A percentile compares a stretch with the other conserved stretches of the same genome.
These are phyloP conservation scores for Burhinus bistriatus DNA, from an alignment of 2,113 vertebrate genomes.

Conservation along the genomic window DNA sequence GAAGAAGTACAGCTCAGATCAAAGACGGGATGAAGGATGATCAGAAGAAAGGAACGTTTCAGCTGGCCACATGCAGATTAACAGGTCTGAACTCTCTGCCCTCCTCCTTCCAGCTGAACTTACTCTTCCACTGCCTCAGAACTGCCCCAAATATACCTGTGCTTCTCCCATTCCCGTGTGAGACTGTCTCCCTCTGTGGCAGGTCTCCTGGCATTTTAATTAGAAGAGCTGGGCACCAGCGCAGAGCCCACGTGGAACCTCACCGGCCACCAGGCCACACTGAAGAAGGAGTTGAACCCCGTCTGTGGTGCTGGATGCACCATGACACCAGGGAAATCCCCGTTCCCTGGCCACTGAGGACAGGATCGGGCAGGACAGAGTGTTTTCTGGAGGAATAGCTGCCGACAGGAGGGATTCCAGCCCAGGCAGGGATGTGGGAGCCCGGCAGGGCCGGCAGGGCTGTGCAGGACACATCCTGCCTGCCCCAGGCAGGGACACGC, in stretches of 20 bases:
- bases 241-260: neutral
- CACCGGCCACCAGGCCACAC: neutral
- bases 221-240: neutral
- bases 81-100: neutral
- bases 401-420: neutral
- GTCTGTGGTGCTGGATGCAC: neutral
- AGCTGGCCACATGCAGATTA: neutral
- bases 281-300: accelerated
- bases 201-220: neutral
- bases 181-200: neutral
- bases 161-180: neutral
- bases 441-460: neutral
- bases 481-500: neutral
- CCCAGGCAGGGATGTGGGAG: accelerated
- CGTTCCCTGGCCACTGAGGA: accelerated
- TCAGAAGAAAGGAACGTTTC: slow-evolving; percentile 20
- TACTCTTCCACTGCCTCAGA: neutral
- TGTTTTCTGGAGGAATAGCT: neutral
- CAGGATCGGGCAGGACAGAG: neutral
- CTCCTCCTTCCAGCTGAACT: neutral
- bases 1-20: slow-evolving; percentile 20
- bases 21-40: slow-evolving; percentile 5
- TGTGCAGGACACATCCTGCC: neutral
- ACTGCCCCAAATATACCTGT: neutral
- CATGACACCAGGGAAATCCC: neutral